Base-by-base conservation (phyloP, 2,888 invertebrate genomes). In the Malacosoma neustria region DNA sequence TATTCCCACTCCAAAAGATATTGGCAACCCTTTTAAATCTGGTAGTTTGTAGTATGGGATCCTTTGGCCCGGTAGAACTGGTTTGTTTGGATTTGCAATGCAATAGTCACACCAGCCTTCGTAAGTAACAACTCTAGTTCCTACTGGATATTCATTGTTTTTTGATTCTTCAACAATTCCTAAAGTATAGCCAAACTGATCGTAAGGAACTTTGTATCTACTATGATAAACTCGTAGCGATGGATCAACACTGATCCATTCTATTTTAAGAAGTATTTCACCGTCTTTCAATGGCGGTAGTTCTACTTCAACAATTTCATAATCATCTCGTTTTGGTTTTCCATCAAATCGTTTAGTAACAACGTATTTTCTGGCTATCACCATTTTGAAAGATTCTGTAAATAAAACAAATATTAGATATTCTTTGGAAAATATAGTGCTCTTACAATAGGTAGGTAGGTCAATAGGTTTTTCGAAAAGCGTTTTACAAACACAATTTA, bases 81-180 rank as follows among this genome's bases (percentile, higher is more conserved):
- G 31, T 13, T 35, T 33, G 7, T 29, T 40, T 1, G 38, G 33
- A 13, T 40, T 39, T 6, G 14, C 11, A n/a, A 43, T 47, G 1
- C 84, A 37, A 46, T 88, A 86, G 11, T 87, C 84, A 46, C 88
- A 73, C 92, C 92, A 92, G 5, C 92, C 92, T 39, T 88, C 77
- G 46, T 87, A 68, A 2, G 87, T 87, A 1, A 90, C 71, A 1
- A 92, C 75, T 52, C 81, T 66, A 35, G 80, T 76, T 1, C 90
- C 91, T 5, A 88, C 87, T 3, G 90, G 89, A 60, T 73, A 92
- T 1, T 87, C 63, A 0, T 73, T 41, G 15, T 44, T 29, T 38
- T 33, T 41, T 2, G 38, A 38, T n/a, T 44, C 36, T 32, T 87
- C 57, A 5, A 92, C 88, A 54, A 42, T 32, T 4, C 50, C 65